phyloP scores from a whole-genome alignment of 2,113 vertebrate genomes.

The Heteronetta atricapilla region DNA sequence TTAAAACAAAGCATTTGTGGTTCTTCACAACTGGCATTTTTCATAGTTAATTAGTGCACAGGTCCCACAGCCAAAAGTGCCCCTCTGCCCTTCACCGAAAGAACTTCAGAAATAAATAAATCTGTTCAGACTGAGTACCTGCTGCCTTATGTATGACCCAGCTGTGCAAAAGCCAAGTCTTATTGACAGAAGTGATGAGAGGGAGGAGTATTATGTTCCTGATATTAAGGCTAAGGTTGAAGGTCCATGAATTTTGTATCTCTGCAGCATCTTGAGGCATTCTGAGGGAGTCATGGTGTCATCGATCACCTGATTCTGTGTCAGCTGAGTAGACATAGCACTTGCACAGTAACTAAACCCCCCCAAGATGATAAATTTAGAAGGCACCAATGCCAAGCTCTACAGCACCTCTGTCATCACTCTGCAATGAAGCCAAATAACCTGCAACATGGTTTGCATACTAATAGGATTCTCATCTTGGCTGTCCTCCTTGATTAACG shows the following conservation, averaged over 20 bases:
- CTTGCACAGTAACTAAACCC: constrained; percentile 23
- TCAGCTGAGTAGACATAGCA: neutral
- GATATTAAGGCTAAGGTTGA: neutral
- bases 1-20: neutral
- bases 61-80: neutral
- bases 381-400: neutral
- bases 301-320: neutral
- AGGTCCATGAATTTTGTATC: neutral
- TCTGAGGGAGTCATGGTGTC: neutral
- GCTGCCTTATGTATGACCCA: neutral
- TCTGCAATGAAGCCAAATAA: neutral
- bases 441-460: neutral
- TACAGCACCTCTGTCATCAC: neutral
- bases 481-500: neutral
- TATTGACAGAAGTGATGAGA: neutral
- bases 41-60: neutral
- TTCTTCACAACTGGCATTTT: neutral
- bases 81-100: neutral
- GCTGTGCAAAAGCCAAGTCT: neutral
- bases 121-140: neutral
- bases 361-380: neutral
- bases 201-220: neutral
- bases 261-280: neutral
- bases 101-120: neutral
- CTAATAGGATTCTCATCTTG: neutral